Evolutionary conservation across 2,113 vertebrate genomes (phyloP).

Genomic region (Xyrauchen texanus): DNA sequence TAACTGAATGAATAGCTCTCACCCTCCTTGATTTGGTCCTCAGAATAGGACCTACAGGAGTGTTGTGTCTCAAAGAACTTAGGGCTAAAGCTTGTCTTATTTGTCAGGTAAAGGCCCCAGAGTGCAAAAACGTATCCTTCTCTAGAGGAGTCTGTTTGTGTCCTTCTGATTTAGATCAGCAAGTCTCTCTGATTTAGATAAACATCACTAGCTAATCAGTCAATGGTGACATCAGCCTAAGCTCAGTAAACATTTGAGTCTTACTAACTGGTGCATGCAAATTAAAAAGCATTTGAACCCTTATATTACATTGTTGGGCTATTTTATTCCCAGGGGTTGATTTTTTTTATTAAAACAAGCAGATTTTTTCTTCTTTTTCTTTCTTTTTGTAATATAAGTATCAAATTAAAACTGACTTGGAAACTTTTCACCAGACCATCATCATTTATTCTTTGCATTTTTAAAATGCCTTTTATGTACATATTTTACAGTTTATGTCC

Average conservation of each 20-base stretch:
- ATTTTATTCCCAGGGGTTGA: too few species aligned
- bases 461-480: too few species aligned
- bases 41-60: constrained; percentile 19
- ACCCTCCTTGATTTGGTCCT: neutral
- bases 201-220: constrained; percentile 59
- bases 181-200: constrained; percentile 42
- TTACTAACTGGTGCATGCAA: too few species aligned
- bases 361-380: too few species aligned
- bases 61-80: constrained; percentile 9
- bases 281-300: too few species aligned
- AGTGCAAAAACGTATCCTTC: constrained; percentile 45
- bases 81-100: constrained; percentile 40
- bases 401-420: too few species aligned
- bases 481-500: too few species aligned
- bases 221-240: constrained; percentile 42
- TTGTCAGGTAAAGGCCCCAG: constrained; percentile 50
- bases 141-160: constrained; percentile 49
- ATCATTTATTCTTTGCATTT: too few species aligned
- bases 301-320: too few species aligned
- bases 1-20: neutral
- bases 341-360: too few species aligned
- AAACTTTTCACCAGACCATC: too few species aligned
- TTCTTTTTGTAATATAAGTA: too few species aligned
- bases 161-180: constrained; percentile 63
- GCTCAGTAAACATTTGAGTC: constrained; percentile 40